A percentile compares a stretch with the other conserved stretches of the same genome.
phyloP scores from a whole-genome alignment of 2,797 vertebrate genomes.

The Cottoperca gobio region DNA sequence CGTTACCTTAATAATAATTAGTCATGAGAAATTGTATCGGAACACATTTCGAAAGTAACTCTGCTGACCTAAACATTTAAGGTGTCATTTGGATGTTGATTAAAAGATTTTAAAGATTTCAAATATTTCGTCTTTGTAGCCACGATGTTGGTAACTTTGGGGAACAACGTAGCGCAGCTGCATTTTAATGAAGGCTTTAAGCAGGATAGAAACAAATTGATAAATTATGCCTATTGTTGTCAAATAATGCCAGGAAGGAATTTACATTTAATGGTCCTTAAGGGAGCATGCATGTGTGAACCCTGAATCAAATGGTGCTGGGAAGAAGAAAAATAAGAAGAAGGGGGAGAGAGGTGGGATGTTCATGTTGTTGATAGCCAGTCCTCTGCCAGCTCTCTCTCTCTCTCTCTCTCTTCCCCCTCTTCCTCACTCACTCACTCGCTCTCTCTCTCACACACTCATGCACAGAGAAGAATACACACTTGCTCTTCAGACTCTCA shows the following conservation, averaged over 20 bases:
- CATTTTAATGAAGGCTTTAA: conserved; percentile 26
- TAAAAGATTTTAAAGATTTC: conserved; percentile 21
- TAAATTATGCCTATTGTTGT: conserved; percentile 61
- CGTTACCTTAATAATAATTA: too few relatives aligned
- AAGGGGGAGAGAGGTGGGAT: conserved; percentile 45
- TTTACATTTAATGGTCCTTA: conserved; percentile 60
- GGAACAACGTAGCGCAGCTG: conserved; percentile 11
- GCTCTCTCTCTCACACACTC: conserved; percentile 49
- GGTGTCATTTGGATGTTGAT: not conserved
- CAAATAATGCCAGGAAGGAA: conserved; percentile 66
- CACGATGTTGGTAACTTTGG: conserved; percentile 5
- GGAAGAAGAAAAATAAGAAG: conserved; percentile 27
- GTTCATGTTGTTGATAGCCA: conserved; percentile 58
- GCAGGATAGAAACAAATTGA: conserved; percentile 39
- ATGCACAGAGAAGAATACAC: conserved; percentile 60
- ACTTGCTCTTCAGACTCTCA: conserved; percentile 65
- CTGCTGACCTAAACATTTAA: not conserved
- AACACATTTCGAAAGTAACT: too few relatives aligned
- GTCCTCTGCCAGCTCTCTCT: conserved; percentile 51
- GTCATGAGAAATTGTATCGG: too few relatives aligned
- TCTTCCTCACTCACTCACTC: conserved; percentile 4
- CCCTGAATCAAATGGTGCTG: conserved; percentile 61
- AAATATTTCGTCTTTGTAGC: not conserved
- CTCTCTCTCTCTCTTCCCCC: conserved; percentile 5
- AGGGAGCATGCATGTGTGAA: conserved; percentile 73